Percentiles rank a stretch among this genome's conserved stretches.
phyloP scores from a whole-genome alignment of 2,888 invertebrate genomes.

The Hirtodrosophila trivittata region DNA sequence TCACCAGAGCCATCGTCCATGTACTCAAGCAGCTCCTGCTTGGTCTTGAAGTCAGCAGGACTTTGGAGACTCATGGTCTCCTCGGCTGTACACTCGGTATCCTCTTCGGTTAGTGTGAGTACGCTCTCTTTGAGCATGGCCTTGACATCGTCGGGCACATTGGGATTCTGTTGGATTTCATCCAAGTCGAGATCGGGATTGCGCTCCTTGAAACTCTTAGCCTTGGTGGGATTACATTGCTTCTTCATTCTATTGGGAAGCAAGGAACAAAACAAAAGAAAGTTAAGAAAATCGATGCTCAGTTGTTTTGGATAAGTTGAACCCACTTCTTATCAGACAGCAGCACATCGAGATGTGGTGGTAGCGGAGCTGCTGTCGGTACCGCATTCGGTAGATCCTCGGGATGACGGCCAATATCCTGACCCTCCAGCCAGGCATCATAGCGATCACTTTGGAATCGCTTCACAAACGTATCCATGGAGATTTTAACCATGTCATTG shows the following conservation, averaged over 20 bases:
- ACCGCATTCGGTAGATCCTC: constrained; percentile 90
- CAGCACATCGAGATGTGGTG: constrained; percentile 89
- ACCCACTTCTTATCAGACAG: constrained; percentile 91
- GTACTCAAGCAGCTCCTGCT: constrained; percentile 82
- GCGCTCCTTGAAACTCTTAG: constrained; percentile 83
- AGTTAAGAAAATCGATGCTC: too few relatives aligned
- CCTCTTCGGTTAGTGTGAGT: constrained; percentile 79
- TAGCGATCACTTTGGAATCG: constrained; percentile 95
- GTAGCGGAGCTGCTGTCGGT: constrained; percentile 90
- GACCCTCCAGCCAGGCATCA: constrained; percentile 94
- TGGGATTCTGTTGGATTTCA: constrained; percentile 84
- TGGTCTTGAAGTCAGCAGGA: constrained; percentile 81
- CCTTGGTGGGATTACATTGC: constrained; percentile 83
- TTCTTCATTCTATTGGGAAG: constrained; percentile 81
- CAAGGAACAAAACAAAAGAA: background rate
- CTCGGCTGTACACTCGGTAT: constrained; percentile 57
- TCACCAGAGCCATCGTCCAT: constrained; percentile 83
- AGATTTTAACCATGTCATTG: constrained; percentile 98
- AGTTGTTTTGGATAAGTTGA: background rate
- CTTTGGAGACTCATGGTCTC: constrained; percentile 69
- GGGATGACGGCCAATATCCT: constrained; percentile 95
- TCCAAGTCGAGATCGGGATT: constrained; percentile 84
- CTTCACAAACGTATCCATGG: constrained; percentile 99
- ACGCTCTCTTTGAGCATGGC: constrained; percentile 83
- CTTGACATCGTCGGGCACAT: constrained; percentile 84